phyloP scores from a whole-genome alignment of 2,113 vertebrate genomes.

The Ictalurus furcatus region DNA sequence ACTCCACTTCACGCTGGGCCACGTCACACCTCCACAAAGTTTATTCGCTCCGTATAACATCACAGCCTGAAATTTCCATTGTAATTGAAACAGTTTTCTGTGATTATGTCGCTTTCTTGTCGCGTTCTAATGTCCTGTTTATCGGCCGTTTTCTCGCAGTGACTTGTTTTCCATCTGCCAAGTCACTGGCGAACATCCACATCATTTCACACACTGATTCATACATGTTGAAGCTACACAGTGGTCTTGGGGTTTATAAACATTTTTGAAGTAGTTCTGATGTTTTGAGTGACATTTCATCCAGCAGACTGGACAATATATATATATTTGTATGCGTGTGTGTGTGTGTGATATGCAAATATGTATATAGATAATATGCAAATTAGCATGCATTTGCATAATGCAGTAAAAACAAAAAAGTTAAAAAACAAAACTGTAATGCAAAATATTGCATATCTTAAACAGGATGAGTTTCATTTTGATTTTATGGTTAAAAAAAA shows the following conservation, averaged over 20 bases:
- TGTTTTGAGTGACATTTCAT: neutral
- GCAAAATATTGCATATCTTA: neutral
- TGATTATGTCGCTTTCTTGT: neutral
- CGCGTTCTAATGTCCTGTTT: neutral
- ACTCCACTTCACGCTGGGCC: no score
- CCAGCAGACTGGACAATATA: neutral
- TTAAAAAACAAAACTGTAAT: neutral
- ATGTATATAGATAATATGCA: neutral
- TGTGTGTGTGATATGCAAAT: neutral
- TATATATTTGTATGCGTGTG: neutral
- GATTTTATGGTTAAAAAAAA: no score
- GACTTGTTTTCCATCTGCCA: neutral
- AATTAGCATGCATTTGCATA: neutral
- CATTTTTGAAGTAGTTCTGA: neutral
- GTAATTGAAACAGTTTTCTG: neutral
- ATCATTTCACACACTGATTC: neutral
- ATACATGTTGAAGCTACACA: neutral
- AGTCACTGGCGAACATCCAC: neutral
- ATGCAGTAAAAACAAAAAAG: neutral
- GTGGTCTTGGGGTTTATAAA: neutral
- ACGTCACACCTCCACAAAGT: neutral
- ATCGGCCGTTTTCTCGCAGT: neutral
- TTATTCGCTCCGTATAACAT: neutral
- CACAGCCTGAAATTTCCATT: neutral
- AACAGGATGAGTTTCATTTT: no score